Evolutionary conservation across 2,797 vertebrate genomes (phyloP).

Genomic region (Pachyuromys duprasi): DNA sequence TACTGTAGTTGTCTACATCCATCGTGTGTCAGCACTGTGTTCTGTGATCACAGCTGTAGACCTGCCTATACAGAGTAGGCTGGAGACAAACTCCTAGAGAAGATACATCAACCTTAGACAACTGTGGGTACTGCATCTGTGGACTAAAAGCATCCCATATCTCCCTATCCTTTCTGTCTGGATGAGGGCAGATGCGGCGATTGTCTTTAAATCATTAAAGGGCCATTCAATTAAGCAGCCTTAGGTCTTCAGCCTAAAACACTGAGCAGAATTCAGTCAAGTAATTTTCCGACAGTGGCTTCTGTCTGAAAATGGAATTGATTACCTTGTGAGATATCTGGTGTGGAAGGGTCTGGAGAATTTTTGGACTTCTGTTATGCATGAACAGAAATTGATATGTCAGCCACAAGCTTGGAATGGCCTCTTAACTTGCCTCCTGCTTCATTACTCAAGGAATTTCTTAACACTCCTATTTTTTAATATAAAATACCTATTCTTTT

Average conservation of each 20-base stretch:
- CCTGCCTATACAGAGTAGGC: neutral
- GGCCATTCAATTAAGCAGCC: neutral
- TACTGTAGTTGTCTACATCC: neutral
- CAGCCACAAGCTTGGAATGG: neutral
- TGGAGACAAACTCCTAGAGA: neutral
- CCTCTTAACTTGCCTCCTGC: neutral
- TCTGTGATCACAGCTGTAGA: neutral
- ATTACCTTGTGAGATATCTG: neutral
- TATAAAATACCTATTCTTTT: no score
- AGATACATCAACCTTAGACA: neutral
- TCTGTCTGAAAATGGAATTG: neutral
- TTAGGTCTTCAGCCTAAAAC: neutral
- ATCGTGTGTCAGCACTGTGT: neutral
- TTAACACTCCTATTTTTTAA: neutral
- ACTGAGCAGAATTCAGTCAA: neutral
- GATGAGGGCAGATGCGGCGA: neutral
- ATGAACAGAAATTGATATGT: neutral
- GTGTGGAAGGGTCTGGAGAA: neutral
- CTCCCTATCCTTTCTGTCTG: neutral
- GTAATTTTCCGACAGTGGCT: neutral
- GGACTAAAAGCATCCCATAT: neutral
- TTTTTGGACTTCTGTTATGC: neutral
- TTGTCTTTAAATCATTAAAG: conserved; percentile 14
- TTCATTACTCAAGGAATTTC: neutral
- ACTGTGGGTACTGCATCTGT: neutral